Conservation (phyloP, 2,113 vertebrate species). For the Peromyscus polionotus region DNA sequence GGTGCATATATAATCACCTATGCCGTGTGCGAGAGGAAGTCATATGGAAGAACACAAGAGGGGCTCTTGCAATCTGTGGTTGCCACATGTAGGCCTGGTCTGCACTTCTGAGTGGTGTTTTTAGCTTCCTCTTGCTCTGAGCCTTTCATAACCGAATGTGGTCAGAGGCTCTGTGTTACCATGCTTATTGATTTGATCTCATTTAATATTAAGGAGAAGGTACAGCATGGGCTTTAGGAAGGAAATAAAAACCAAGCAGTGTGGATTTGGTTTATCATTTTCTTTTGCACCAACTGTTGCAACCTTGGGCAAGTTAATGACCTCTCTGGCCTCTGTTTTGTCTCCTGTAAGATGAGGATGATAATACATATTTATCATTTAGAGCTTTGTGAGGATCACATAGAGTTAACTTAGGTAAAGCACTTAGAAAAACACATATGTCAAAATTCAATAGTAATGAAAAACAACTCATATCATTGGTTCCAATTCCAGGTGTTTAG, state of each 20-base stretch:
- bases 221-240: background rate
- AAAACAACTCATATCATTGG: background rate
- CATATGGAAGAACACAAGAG: background rate
- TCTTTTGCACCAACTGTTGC: background rate
- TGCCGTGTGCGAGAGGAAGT: no score
- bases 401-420: conserved; percentile 28
- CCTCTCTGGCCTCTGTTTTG: conserved; percentile 14
- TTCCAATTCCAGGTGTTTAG: background rate
- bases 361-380: background rate
- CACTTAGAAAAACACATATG: background rate
- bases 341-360: background rate
- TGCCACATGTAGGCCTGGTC: background rate
- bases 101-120: background rate
- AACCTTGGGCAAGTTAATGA: background rate
- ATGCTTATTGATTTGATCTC: background rate
- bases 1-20: background rate
- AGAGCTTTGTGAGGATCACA: background rate
- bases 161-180: background rate
- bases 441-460: background rate
- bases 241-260: background rate
- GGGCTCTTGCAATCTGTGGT: background rate
- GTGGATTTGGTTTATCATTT: background rate
- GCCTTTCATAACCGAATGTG: background rate
- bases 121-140: background rate
- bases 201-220: background rate